Evolutionary conservation across 2,797 vertebrate genomes (phyloP).

Genomic region (Lycodopsis pacificus): DNA sequence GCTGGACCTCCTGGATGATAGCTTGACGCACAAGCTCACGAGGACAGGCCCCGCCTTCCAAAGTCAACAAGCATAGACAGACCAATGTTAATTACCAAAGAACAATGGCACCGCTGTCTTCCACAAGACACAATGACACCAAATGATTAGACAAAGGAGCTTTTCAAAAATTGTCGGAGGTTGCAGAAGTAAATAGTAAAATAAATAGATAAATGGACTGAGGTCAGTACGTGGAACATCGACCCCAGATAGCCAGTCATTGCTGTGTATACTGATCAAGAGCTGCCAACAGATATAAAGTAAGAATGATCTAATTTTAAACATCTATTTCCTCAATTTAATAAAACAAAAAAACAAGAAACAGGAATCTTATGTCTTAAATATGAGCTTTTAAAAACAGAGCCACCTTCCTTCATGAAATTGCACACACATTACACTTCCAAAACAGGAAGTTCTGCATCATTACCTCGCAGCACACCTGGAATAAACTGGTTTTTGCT

Average conservation of each 20-base stretch:
- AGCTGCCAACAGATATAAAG: background rate
- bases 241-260: background rate
- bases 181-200: constrained; percentile 34
- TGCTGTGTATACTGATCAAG: background rate
- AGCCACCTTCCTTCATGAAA: background rate
- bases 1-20: constrained; percentile 68
- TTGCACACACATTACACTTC: background rate
- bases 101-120: constrained; percentile 75
- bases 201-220: constrained; percentile 45
- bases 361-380: background rate
- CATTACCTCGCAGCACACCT: constrained; percentile 22
- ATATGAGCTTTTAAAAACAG: background rate
- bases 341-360: background rate
- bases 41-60: constrained; percentile 71
- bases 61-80: constrained; percentile 79
- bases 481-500: constrained; percentile 18
- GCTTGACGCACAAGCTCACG: constrained; percentile 81
- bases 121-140: constrained; percentile 57
- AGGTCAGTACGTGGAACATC: constrained; percentile 23
- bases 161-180: constrained; percentile 56
- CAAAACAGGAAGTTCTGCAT: constrained; percentile 17
- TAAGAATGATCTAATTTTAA: background rate
- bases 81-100: constrained; percentile 68
- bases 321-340: background rate
- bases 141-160: constrained; percentile 59